phyloP scores from a whole-genome alignment of 2,113 vertebrate species.

The Gadus macrocephalus region DNA sequence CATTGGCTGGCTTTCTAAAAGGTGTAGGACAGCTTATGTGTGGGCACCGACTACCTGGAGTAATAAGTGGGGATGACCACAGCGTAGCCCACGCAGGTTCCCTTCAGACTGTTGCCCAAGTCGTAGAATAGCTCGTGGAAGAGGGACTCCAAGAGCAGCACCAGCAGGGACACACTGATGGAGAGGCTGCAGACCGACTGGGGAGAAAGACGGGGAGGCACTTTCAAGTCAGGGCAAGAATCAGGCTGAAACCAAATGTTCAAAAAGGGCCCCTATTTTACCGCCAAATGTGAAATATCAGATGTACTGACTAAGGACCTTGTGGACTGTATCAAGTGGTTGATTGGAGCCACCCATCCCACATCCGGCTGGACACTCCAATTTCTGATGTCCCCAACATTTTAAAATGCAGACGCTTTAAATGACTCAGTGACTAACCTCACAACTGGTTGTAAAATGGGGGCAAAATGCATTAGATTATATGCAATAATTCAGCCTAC shows the following conservation, averaged over 20 bases:
- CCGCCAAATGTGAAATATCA: background rate
- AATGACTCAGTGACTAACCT: too few species aligned
- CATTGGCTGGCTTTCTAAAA: too few species aligned
- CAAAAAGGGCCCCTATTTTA: background rate
- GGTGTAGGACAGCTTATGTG: too few species aligned
- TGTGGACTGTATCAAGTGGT: too few species aligned
- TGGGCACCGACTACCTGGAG: conserved; percentile 80
- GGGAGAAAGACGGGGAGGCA: background rate
- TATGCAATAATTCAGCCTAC: conserved; percentile 59
- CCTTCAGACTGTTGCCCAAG: conserved; percentile 88
- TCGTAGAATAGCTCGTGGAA: conserved; percentile 93
- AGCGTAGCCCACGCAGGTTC: conserved; percentile 93
- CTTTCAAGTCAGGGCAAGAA: background rate
- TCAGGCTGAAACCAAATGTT: background rate
- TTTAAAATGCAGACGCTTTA: too few species aligned
- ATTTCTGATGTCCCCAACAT: too few species aligned
- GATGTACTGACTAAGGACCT: too few species aligned
- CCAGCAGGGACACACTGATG: conserved; percentile 83
- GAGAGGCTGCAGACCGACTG: conserved; percentile 86
- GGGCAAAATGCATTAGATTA: too few species aligned
- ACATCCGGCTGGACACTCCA: too few species aligned
- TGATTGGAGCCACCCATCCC: too few species aligned
- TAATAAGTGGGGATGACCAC: conserved; percentile 96
- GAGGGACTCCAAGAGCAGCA: conserved; percentile 89
- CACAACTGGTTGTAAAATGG: too few species aligned